Conservation (phyloP, 2,113 vertebrate genomes). For the Brachyhypopomus occidentalis region DNA sequence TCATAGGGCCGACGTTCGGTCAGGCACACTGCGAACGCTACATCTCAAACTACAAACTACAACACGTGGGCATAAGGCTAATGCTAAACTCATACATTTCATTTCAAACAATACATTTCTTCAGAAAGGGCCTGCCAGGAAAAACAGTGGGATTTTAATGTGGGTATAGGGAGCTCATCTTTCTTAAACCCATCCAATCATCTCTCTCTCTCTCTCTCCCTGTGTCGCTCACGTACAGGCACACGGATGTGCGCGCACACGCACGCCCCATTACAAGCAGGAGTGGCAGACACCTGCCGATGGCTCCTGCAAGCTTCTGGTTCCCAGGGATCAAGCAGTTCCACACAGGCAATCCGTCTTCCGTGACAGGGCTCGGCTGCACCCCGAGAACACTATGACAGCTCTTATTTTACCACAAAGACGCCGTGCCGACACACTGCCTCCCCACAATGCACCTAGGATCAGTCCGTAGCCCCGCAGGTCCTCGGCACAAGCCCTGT, state of each 20-base stretch:
- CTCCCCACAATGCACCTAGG: conserved; percentile 47
- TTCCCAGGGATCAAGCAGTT: conserved; percentile 66
- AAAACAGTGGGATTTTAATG: not conserved
- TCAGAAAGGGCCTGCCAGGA: not conserved
- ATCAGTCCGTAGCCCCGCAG: conserved; percentile 37
- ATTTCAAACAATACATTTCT: not conserved
- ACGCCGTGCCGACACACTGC: conserved; percentile 45
- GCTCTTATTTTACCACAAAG: conserved; percentile 60
- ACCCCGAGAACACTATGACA: conserved; percentile 51
- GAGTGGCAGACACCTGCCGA: conserved; percentile 63
- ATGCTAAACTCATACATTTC: not conserved
- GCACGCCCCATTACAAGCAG: conserved; percentile 53
- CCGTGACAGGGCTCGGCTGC: conserved; percentile 58
- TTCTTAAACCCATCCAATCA: not conserved
- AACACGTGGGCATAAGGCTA: not conserved
- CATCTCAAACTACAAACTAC: too few species aligned
- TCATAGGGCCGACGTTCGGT: too few species aligned
- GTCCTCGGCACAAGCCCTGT: conserved; percentile 41
- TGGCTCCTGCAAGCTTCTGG: conserved; percentile 56
- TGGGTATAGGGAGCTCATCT: not conserved
- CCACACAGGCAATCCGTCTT: conserved; percentile 64
- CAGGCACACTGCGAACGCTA: too few species aligned
- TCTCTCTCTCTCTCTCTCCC: conserved; percentile 29
- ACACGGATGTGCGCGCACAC: conserved; percentile 18
- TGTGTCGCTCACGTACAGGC: not conserved